These are phyloP conservation scores for Pocillopora damicornis DNA, from an alignment of 64 coral and sea anemone genomes.

Conservation along the genomic window DNA sequence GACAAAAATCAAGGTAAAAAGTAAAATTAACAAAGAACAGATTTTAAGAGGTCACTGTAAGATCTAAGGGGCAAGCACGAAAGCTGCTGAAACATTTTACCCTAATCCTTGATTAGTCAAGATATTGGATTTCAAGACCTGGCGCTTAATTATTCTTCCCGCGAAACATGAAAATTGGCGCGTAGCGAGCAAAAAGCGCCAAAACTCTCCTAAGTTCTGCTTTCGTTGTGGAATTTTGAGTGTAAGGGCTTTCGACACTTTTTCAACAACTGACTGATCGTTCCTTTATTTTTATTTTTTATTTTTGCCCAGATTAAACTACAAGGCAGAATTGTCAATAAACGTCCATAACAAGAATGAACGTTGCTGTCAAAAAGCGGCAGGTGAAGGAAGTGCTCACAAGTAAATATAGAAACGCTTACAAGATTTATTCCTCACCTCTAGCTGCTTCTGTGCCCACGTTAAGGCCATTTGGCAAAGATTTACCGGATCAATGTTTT, in stretches of 20 bases:
- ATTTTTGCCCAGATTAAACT: not conserved
- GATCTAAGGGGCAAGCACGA: no score
- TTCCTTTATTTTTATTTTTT: not conserved
- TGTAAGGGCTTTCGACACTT: not conserved
- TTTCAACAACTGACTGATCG: not conserved
- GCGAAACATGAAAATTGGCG: not conserved
- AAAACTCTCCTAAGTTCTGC: not conserved
- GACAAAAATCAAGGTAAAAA: no score
- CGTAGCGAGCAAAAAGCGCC: not conserved
- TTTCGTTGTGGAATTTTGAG: not conserved
- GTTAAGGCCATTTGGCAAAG: conserved; percentile 61
- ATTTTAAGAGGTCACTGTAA: no score
- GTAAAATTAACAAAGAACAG: no score
- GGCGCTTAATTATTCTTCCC: not conserved
- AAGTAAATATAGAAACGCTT: not conserved
- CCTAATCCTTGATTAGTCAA: not conserved
- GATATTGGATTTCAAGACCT: not conserved
- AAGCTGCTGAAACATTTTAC: no score
- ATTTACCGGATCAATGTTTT: conserved; percentile 55
- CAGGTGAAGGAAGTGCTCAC: conserved; percentile 11
- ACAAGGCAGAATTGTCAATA: not conserved
- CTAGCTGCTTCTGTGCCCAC: conserved; percentile 79
- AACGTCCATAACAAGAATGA: not conserved
- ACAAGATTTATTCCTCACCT: conserved; percentile 47
- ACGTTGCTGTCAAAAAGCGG: not conserved